A percentile compares a stretch with the other conserved stretches of the same genome.
phyloP scores from a whole-genome alignment of 2,888 invertebrate species.

The Steinernema carpocapsae region DNA sequence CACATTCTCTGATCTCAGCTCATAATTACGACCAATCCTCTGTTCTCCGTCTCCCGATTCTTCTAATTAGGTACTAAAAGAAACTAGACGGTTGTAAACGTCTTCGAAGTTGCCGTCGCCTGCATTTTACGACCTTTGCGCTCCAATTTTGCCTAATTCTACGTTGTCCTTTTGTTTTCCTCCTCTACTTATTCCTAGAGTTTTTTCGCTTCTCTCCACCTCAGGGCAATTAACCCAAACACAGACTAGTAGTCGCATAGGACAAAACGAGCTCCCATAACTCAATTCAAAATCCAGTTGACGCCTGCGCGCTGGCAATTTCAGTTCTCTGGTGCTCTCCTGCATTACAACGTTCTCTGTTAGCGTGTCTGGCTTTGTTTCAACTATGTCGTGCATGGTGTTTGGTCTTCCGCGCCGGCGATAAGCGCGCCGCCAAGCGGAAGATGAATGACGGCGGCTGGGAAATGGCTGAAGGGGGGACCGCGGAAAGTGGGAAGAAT shows the following conservation, averaged over 20 bases:
- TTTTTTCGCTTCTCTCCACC: no score
- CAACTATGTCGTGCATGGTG: not conserved
- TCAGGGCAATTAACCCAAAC: conserved; percentile 22
- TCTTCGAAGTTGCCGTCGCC: conserved; percentile 18
- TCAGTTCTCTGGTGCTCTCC: not conserved
- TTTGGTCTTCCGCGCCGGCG: conserved; percentile 11
- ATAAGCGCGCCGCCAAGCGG: conserved; percentile 31
- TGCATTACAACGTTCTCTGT: no score
- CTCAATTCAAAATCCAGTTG: conserved; percentile 26
- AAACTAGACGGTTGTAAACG: conserved; percentile 5
- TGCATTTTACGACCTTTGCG: not conserved
- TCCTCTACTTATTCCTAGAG: no score
- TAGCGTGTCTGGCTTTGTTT: no score
- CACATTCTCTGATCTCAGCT: not conserved
- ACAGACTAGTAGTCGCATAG: not conserved
- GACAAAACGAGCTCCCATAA: conserved; percentile 8
- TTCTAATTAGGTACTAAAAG: conserved; percentile 23
- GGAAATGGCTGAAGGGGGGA: conserved; percentile 3
- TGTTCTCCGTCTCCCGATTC: not conserved
- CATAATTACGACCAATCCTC: not conserved
- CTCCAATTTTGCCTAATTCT: not conserved
- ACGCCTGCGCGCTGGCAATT: conserved; percentile 2
- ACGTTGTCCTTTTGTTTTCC: conserved; percentile 1
- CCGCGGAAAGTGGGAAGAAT: not conserved
- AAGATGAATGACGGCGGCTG: conserved; percentile 33